Conservation (phyloP, 2,888 invertebrate genomes). For the Gastrophysa polygoni region DNA sequence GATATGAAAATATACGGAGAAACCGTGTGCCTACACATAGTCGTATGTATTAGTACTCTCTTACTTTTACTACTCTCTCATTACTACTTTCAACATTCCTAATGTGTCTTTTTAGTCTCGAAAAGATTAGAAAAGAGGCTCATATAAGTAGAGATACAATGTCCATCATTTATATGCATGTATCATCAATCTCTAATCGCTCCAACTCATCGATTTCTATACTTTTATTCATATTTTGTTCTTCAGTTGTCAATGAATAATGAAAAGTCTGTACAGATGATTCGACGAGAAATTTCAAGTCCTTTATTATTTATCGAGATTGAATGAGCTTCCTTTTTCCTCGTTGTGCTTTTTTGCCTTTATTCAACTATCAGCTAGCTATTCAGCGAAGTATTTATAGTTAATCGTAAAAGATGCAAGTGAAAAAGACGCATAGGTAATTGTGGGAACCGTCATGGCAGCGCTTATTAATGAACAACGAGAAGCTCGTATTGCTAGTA, state of each 20-base stretch:
- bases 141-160: too few species aligned
- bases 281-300: not conserved
- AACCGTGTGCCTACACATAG: too few species aligned
- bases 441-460: constrained; percentile 18
- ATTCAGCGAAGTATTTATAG: constrained; percentile 19
- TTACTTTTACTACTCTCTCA: too few species aligned
- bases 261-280: not conserved
- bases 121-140: too few species aligned
- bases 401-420: constrained; percentile 20
- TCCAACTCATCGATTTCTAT: too few species aligned
- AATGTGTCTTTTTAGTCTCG: too few species aligned
- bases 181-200: too few species aligned
- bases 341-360: constrained; percentile 11
- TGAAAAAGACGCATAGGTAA: constrained; percentile 23
- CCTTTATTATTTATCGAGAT: not conserved
- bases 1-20: too few species aligned
- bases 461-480: constrained; percentile 9
- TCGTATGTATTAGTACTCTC: too few species aligned
- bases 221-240: too few species aligned
- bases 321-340: not conserved
- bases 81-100: too few species aligned
- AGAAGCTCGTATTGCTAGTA: constrained; percentile 5
- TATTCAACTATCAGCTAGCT: constrained; percentile 9
- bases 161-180: too few species aligned
- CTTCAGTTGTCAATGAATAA: not conserved